phyloP scores from a whole-genome alignment of 2,113 vertebrate species.

The Amphiprion percula region DNA sequence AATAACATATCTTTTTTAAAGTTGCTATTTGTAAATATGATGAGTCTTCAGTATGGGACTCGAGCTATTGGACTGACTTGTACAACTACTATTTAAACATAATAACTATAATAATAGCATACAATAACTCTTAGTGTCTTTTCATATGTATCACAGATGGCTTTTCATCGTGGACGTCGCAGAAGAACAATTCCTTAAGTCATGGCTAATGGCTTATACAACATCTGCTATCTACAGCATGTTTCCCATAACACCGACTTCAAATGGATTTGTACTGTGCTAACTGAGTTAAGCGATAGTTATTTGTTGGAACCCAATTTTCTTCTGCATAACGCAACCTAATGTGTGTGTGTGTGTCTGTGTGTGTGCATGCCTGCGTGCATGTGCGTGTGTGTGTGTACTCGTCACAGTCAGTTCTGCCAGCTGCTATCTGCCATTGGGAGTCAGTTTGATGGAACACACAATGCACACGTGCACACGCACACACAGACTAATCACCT shows the following conservation, averaged over 20 bases:
- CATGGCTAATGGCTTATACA: constrained; percentile 24
- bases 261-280: constrained; percentile 45
- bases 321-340: neutral
- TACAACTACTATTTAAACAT: too few relatives aligned
- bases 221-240: constrained; percentile 53
- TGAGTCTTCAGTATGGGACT: neutral
- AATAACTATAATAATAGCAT: too few relatives aligned
- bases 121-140: too few relatives aligned
- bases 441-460: constrained; percentile 58
- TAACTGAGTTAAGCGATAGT: constrained; percentile 38
- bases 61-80: neutral
- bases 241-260: constrained; percentile 31
- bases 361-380: constrained; percentile 18
- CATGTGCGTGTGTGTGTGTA: constrained; percentile 13
- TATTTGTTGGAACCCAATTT: constrained; percentile 50
- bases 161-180: constrained; percentile 18
- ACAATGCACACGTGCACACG: neutral
- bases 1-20: neutral
- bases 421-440: constrained; percentile 64
- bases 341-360: neutral
- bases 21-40: too few relatives aligned
- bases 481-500: constrained; percentile 41
- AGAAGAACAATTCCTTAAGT: constrained; percentile 26
- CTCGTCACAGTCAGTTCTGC: constrained; percentile 53
- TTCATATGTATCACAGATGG: constrained; percentile 26